phyloP scores from a whole-genome alignment of 1,140 invertebrate genomes.

The Nixonia krombeini region DNA sequence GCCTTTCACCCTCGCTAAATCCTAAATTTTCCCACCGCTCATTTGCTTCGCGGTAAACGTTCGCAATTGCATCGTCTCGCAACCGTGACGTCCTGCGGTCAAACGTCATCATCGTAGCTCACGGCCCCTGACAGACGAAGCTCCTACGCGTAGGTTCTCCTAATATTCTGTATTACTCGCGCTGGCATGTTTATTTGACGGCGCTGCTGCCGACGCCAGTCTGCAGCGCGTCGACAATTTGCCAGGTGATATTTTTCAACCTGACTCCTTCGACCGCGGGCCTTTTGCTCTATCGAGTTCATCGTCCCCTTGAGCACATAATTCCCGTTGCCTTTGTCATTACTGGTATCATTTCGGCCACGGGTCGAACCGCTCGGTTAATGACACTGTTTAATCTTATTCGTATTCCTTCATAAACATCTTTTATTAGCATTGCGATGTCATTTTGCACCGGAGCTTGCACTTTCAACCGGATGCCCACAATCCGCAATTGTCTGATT shows the following conservation, averaged over 20 bases:
- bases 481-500: too few relatives aligned
- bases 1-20: constrained; percentile 41
- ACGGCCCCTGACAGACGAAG: constrained; percentile 56
- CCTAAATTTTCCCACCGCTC: constrained; percentile 55
- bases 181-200: constrained; percentile 68
- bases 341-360: constrained; percentile 34
- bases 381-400: constrained; percentile 4
- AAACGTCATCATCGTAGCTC: constrained; percentile 68
- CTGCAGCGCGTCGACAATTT: constrained; percentile 55
- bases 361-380: constrained; percentile 20
- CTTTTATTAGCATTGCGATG: too few relatives aligned
- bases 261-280: constrained; percentile 32
- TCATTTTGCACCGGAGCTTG: too few relatives aligned
- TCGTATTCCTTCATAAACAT: not conserved
- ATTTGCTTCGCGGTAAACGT: constrained; percentile 60
- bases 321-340: constrained; percentile 42
- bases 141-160: constrained; percentile 59
- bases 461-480: too few relatives aligned
- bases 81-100: constrained; percentile 62
- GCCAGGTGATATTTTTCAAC: constrained; percentile 62
- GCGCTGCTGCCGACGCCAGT: constrained; percentile 57
- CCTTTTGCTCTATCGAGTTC: constrained; percentile 22
- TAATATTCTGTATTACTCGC: constrained; percentile 64
- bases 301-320: constrained; percentile 28
- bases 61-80: constrained; percentile 58